Percentiles rank a stretch among this genome's conserved stretches.
Evolutionary conservation across 1,140 invertebrate species (phyloP).

Genomic region (Plutomurus gul): DNA sequence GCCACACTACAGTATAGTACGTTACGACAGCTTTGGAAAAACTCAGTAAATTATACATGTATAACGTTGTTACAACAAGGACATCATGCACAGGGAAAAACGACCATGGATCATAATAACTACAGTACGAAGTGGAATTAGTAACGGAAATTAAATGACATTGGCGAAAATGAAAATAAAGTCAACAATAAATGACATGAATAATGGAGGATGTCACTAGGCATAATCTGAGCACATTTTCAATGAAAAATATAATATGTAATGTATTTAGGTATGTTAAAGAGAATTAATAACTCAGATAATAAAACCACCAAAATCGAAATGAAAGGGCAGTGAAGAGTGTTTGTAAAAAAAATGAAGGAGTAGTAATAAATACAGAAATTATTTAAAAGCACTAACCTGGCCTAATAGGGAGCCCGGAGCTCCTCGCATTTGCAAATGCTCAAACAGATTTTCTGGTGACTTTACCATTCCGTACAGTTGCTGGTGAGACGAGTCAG

Average conservation of each 20-base stretch:
- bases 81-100: not conserved
- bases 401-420: conserved; percentile 17
- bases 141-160: no score
- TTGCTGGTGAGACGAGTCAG: conserved; percentile 4
- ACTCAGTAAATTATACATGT: not conserved
- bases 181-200: no score
- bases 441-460: conserved; percentile 32
- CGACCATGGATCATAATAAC: not conserved
- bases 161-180: no score
- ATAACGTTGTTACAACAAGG: no score
- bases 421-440: not conserved
- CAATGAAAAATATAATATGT: no score
- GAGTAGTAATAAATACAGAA: no score
- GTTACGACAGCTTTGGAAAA: not conserved
- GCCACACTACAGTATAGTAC: not conserved
- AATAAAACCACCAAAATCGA: not conserved
- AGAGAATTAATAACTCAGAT: no score
- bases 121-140: not conserved
- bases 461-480: conserved; percentile 42
- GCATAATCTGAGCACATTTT: no score
- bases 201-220: no score
- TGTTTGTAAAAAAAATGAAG: not conserved
- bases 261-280: no score
- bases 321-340: not conserved
- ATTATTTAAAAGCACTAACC: not conserved